Percentiles rank a stretch among this genome's conserved stretches.
Evolutionary conservation across 1,140 invertebrate genomes (phyloP).

Genomic region (Phocides pigmalion): DNA sequence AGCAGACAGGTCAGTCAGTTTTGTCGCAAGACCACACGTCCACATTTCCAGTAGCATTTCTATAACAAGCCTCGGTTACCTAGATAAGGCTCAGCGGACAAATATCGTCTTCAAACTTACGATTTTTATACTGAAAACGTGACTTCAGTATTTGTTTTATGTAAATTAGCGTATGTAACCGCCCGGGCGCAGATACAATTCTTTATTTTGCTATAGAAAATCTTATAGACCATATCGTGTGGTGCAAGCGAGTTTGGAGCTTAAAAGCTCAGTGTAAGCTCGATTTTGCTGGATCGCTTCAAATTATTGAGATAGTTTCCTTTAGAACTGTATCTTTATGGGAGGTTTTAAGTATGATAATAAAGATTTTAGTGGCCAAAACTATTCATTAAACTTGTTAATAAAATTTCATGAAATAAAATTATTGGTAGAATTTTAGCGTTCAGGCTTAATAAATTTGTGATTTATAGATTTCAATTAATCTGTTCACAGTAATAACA

Average conservation of each 20-base stretch:
- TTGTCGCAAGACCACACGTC: too few species aligned
- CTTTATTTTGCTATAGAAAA: slow-evolving; percentile 46
- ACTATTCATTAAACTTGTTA: background rate
- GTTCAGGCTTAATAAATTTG: too few species aligned
- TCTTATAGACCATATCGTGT: slow-evolving; percentile 29
- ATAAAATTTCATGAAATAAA: too few species aligned
- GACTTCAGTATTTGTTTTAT: slow-evolving; percentile 78
- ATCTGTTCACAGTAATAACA: too few species aligned
- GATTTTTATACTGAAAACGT: slow-evolving; percentile 76
- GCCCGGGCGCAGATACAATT: slow-evolving; percentile 40
- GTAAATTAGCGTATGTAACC: slow-evolving; percentile 73
- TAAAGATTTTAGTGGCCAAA: background rate
- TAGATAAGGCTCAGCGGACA: slow-evolving; percentile 41
- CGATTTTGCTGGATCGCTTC: slow-evolving; percentile 9
- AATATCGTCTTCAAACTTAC: slow-evolving; percentile 58
- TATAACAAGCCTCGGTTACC: slow-evolving; percentile 15
- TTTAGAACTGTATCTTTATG: slow-evolving; percentile 7
- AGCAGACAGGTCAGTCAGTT: too few species aligned
- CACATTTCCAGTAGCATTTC: background rate
- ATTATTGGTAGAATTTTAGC: too few species aligned
- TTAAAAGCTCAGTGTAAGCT: background rate
- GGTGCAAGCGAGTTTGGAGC: slow-evolving; percentile 15
- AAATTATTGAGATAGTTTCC: slow-evolving; percentile 30
- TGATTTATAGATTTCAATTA: too few species aligned
- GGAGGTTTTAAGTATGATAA: background rate